Conservation (phyloP, 2,888 invertebrate genomes). For the Lasius platythorax region DNA sequence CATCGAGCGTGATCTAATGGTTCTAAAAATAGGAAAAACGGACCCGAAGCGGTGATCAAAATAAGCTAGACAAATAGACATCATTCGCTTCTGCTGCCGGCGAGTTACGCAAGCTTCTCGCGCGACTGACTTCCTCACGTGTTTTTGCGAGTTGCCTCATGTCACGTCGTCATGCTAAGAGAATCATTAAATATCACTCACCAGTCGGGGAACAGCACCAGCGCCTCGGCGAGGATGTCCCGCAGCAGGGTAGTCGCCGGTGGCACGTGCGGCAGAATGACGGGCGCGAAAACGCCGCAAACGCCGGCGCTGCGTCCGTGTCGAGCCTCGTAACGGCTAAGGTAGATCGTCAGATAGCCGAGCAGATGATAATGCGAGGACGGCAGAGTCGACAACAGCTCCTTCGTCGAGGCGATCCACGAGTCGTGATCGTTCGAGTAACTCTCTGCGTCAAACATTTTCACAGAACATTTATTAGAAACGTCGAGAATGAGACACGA, state of each 20-base stretch:
- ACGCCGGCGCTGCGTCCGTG: slow-evolving; percentile 83
- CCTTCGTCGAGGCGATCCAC: slow-evolving; percentile 82
- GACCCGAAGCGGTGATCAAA: neutral
- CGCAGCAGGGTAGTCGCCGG: slow-evolving; percentile 83
- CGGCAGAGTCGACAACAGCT: slow-evolving; percentile 80
- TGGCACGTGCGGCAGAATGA: slow-evolving; percentile 84
- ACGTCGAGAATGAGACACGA: neutral
- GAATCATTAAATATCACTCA: slow-evolving; percentile 73
- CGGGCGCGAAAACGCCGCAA: slow-evolving; percentile 83
- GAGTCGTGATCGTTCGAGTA: slow-evolving; percentile 78
- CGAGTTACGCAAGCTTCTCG: slow-evolving; percentile 8
- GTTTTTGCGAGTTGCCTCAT: neutral
- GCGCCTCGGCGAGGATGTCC: slow-evolving; percentile 82
- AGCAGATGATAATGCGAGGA: slow-evolving; percentile 81
- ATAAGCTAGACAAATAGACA: neutral
- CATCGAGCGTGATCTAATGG: neutral
- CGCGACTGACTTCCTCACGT: neutral
- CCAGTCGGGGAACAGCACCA: slow-evolving; percentile 82
- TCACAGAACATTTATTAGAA: neutral
- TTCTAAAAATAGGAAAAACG: slow-evolving; percentile 28
- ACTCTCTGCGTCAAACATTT: slow-evolving; percentile 72
- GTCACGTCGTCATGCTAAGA: neutral
- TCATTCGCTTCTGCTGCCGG: neutral
- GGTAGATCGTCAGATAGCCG: slow-evolving; percentile 82
- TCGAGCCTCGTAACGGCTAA: slow-evolving; percentile 82